phyloP scores from a whole-genome alignment of 1,140 invertebrate species.

The Lasaia peninsularis region DNA sequence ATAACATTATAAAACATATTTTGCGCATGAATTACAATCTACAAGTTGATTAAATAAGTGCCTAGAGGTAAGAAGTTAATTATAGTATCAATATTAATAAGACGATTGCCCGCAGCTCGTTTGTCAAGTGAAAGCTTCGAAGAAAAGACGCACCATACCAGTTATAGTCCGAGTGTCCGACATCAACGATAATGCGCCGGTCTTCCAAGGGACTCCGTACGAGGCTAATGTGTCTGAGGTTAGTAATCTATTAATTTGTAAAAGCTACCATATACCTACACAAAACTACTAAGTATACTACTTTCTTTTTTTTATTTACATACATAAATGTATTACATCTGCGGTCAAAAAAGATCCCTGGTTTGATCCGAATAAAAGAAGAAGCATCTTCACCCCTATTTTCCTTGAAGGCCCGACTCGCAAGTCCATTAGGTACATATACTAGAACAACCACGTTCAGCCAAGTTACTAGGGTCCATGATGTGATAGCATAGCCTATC shows the following conservation, averaged over 20 bases:
- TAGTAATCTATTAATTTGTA: slow-evolving; percentile 31
- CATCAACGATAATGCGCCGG: slow-evolving; percentile 92
- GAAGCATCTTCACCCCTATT: too few species aligned
- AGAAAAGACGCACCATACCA: slow-evolving; percentile 88
- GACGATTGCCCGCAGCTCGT: slow-evolving; percentile 80
- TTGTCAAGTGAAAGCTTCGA: slow-evolving; percentile 86
- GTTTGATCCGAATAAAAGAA: too few species aligned
- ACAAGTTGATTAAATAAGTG: slow-evolving; percentile 16
- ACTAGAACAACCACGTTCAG: neutral
- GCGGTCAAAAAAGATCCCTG: too few species aligned
- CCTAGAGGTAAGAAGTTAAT: slow-evolving; percentile 30
- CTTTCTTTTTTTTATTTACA: neutral
- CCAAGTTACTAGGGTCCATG: too few species aligned
- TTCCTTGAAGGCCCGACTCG: too few species aligned
- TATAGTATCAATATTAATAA: slow-evolving; percentile 28
- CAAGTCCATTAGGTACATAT: too few species aligned
- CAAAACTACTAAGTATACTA: neutral
- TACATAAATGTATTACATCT: too few species aligned
- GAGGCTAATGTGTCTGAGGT: slow-evolving; percentile 92
- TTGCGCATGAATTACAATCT: neutral
- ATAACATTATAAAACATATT: neutral
- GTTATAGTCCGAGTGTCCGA: slow-evolving; percentile 94
- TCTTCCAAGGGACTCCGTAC: slow-evolving; percentile 89
- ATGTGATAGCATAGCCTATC: too few species aligned
- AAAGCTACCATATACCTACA: neutral